Evolutionary conservation across 2,797 vertebrate genomes (phyloP).

Genomic region (Menidia menidia): DNA sequence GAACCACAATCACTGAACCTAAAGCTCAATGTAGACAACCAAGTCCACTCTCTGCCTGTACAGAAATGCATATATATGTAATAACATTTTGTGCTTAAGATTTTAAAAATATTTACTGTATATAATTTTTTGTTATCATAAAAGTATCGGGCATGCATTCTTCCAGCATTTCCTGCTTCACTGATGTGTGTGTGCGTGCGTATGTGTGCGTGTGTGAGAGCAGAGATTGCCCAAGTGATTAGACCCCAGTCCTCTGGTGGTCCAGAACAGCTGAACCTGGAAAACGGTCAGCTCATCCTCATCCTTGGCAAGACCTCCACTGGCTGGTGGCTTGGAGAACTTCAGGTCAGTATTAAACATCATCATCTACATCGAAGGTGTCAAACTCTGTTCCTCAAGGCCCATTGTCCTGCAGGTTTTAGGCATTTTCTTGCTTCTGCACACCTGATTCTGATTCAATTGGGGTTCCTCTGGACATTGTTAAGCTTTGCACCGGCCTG

Average conservation of each 20-base stretch:
- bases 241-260: constrained; percentile 84
- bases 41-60: neutral
- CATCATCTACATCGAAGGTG: neutral
- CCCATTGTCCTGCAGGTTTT: no score
- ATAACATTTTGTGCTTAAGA: no score
- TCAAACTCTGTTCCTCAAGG: no score
- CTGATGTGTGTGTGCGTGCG: constrained; percentile 20
- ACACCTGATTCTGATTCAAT: no score
- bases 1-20: neutral
- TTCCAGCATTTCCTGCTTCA: no score
- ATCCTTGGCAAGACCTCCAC: constrained; percentile 90
- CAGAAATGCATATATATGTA: no score
- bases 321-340: constrained; percentile 97
- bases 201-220: constrained; percentile 5
- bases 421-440: no score
- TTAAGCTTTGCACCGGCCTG: no score
- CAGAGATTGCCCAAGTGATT: constrained; percentile 94
- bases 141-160: no score
- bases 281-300: constrained; percentile 92
- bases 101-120: no score
- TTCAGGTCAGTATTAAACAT: constrained; percentile 87
- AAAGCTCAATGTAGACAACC: neutral
- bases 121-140: no score
- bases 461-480: no score
- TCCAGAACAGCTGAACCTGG: constrained; percentile 89